Conservation (phyloP, 2,888 invertebrate genomes). For the Synanthedon tipuliformis region DNA sequence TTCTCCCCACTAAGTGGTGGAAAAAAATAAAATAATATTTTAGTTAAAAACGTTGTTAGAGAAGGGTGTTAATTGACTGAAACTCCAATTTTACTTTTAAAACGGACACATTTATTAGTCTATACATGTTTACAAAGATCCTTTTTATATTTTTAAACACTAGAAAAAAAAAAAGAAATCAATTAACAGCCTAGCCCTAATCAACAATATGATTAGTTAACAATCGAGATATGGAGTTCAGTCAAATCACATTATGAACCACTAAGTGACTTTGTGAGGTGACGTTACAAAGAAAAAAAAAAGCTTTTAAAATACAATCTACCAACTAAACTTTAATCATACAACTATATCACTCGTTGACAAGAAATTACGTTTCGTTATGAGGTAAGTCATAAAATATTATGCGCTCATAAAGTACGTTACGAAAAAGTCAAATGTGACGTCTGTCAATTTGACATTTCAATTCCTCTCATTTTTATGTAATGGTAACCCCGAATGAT, state of each 20-base stretch:
- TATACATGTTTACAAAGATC: slow-evolving; percentile 61
- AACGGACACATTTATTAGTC: slow-evolving; percentile 63
- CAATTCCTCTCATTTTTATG: slow-evolving; percentile 23
- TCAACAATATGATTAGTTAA: slow-evolving; percentile 31
- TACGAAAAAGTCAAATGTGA: slow-evolving; percentile 45
- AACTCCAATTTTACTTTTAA: slow-evolving; percentile 62
- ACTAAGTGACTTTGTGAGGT: slow-evolving; percentile 29
- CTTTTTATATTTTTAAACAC: slow-evolving; percentile 46
- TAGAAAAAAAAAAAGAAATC: slow-evolving; percentile 50
- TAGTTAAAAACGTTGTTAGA: slow-evolving; percentile 35
- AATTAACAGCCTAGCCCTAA: slow-evolving; percentile 67
- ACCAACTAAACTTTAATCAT: slow-evolving; percentile 21
- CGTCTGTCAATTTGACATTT: slow-evolving; percentile 49
- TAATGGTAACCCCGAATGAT: slow-evolving; percentile 34
- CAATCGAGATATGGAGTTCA: slow-evolving; percentile 55
- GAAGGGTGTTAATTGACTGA: slow-evolving; percentile 71
- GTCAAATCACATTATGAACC: slow-evolving; percentile 28
- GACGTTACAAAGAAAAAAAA: background rate
- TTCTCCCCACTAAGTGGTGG: too few relatives aligned
- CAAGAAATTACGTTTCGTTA: slow-evolving; percentile 44
- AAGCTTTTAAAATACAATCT: slow-evolving; percentile 20
- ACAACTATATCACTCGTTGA: slow-evolving; percentile 51
- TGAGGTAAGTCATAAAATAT: slow-evolving; percentile 30
- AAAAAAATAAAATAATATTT: background rate
- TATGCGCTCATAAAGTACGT: slow-evolving; percentile 17